These are phyloP conservation scores for Melanotus villosus DNA, from an alignment of 2,888 invertebrate genomes.

Conservation along the genomic window DNA sequence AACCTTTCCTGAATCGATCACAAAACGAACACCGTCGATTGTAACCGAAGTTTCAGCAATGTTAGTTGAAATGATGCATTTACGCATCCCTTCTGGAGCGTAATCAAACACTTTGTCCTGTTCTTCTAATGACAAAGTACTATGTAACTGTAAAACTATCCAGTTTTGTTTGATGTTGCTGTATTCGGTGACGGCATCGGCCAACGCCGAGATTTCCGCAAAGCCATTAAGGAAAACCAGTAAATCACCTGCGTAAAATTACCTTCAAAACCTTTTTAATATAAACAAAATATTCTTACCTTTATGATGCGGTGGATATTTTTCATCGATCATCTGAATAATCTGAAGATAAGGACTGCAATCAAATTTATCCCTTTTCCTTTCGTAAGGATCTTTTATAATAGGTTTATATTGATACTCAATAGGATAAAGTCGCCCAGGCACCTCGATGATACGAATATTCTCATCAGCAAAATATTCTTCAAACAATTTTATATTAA, in stretches of 20 bases:
- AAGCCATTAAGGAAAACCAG: conserved; percentile 96
- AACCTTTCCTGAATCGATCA: conserved; percentile 94
- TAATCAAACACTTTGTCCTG: conserved; percentile 99
- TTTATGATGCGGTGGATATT: conserved; percentile 76
- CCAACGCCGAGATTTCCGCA: conserved; percentile 90
- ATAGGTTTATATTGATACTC: conserved; percentile 89
- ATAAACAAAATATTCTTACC: conserved; percentile 67
- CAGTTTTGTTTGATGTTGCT: conserved; percentile 84
- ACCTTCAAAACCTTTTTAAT: neutral
- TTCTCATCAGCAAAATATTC: conserved; percentile 88
- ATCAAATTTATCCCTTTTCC: conserved; percentile 84
- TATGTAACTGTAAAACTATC: conserved; percentile 95
- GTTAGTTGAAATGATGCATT: conserved; percentile 98
- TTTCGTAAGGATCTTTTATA: conserved; percentile 72
- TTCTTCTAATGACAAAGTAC: conserved; percentile 91
- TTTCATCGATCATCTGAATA: conserved; percentile 91
- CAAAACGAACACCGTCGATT: conserved; percentile 97
- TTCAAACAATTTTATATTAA: conserved; percentile 95
- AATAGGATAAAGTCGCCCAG: conserved; percentile 95
- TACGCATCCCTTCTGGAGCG: conserved; percentile 93
- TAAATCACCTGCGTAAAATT: conserved; percentile 88
- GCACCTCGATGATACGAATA: conserved; percentile 87
- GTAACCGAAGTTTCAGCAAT: conserved; percentile 99
- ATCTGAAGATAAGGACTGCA: conserved; percentile 94
- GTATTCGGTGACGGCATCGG: conserved; percentile 89